Percentiles rank a stretch among this genome's conserved stretches.
These are phyloP conservation scores for Neoascia interrupta DNA, from an alignment of 2,888 invertebrate species.

Conservation along the genomic window DNA sequence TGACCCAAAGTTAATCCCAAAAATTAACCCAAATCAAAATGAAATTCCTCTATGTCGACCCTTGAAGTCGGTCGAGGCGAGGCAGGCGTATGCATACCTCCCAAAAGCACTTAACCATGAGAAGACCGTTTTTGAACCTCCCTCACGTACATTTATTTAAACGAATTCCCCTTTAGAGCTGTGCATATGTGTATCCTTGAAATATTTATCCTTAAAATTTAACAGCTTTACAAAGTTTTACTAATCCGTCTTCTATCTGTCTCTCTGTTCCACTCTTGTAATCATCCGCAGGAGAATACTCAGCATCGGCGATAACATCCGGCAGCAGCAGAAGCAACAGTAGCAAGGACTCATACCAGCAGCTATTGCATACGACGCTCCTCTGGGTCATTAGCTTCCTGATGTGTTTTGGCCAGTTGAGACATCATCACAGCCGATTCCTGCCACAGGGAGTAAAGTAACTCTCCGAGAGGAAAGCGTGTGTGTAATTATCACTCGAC, in stretches of 20 bases:
- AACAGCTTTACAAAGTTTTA: conserved; percentile 34
- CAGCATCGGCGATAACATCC: conserved; percentile 79
- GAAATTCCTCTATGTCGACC: conserved; percentile 55
- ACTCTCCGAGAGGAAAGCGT: conserved; percentile 11
- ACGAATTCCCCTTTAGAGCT: too few relatives aligned
- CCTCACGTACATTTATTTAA: too few relatives aligned
- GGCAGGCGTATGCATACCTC: conserved; percentile 11
- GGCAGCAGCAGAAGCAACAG: conserved; percentile 60
- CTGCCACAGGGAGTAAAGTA: conserved; percentile 48
- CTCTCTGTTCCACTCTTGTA: conserved; percentile 32
- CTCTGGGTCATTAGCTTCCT: conserved; percentile 75
- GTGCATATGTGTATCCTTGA: conserved; percentile 1
- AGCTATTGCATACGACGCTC: conserved; percentile 66
- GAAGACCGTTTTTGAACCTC: too few relatives aligned
- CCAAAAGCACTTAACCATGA: not conserved
- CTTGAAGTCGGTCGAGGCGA: too few relatives aligned
- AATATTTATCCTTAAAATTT: conserved; percentile 46
- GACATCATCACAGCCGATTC: conserved; percentile 70
- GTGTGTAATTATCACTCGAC: conserved; percentile 55
- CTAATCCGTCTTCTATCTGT: conserved; percentile 31
- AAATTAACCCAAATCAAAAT: conserved; percentile 68
- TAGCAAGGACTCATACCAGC: conserved; percentile 26
- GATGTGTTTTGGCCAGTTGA: conserved; percentile 71
- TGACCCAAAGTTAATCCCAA: conserved; percentile 51
- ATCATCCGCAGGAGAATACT: conserved; percentile 77